These are phyloP conservation scores for Ormyrus thymus DNA, from an alignment of 2,888 invertebrate species.

Conservation along the genomic window DNA sequence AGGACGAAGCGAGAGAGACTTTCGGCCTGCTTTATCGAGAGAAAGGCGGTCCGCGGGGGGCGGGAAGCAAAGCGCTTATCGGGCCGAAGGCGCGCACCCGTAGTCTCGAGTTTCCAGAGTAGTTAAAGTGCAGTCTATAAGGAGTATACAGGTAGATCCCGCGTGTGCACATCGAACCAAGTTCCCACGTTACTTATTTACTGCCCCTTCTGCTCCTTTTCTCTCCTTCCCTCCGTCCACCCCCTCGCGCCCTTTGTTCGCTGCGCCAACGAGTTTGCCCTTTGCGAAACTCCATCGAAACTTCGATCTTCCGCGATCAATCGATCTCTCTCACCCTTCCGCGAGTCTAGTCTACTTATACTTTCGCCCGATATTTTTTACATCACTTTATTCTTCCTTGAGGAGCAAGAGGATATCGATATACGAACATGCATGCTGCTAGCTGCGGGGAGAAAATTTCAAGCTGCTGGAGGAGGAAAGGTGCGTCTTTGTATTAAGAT, in stretches of 20 bases:
- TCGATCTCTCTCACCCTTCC: conserved; percentile 10
- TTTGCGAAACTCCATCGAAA: conserved; percentile 26
- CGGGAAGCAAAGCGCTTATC: conserved; percentile 36
- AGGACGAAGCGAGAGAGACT: conserved; percentile 15
- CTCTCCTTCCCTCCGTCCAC: neutral
- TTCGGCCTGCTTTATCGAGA: conserved; percentile 34
- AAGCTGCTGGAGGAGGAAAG: too few species aligned
- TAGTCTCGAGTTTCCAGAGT: conserved; percentile 50
- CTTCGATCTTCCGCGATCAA: conserved; percentile 34
- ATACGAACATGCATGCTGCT: too few species aligned
- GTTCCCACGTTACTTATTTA: conserved; percentile 57
- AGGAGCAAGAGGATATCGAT: neutral
- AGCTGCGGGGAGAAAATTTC: too few species aligned
- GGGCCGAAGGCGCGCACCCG: conserved; percentile 11
- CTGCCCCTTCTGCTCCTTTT: neutral
- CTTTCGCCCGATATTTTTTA: neutral
- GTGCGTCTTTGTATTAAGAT: too few species aligned
- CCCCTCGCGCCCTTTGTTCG: conserved; percentile 1
- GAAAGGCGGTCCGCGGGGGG: neutral
- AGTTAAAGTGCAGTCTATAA: conserved; percentile 57
- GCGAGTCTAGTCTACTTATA: neutral
- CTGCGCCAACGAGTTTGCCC: neutral
- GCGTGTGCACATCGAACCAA: conserved; percentile 40
- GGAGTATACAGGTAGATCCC: conserved; percentile 38
- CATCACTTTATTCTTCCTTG: neutral